A percentile compares a stretch with the other conserved stretches of the same genome.
These are phyloP conservation scores for Trichonephila clavata DNA, from an alignment of 1,140 invertebrate genomes.

Conservation along the genomic window DNA sequence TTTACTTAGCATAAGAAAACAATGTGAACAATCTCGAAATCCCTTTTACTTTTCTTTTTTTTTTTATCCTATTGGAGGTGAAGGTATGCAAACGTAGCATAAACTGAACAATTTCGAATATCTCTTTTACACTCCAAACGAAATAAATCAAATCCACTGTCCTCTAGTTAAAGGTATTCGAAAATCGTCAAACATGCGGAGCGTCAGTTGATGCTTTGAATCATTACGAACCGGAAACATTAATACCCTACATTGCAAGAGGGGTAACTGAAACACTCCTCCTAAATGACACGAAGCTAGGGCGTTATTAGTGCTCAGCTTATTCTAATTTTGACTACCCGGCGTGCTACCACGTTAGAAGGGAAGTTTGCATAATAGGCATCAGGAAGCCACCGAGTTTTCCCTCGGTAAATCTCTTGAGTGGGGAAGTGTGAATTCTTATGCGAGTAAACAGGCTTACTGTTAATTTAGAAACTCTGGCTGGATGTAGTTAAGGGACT, in stretches of 20 bases:
- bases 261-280: background rate
- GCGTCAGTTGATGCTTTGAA: background rate
- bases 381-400: background rate
- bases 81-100: too few species aligned
- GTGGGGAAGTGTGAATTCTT: slow-evolving; percentile 49
- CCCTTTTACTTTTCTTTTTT: too few species aligned
- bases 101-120: too few species aligned
- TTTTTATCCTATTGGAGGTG: too few species aligned
- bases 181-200: too few species aligned
- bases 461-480: slow-evolving; percentile 37
- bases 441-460: slow-evolving; percentile 25
- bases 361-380: slow-evolving; percentile 18
- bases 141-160: too few species aligned
- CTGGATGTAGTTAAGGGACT: background rate
- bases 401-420: background rate
- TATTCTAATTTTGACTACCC: slow-evolving; percentile 8
- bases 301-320: slow-evolving; percentile 7
- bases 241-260: background rate
- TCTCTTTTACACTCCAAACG: too few species aligned
- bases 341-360: background rate
- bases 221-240: background rate
- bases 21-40: too few species aligned
- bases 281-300: slow-evolving; percentile 4
- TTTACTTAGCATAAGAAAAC: too few species aligned
- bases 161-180: too few species aligned